A percentile compares a stretch with the other conserved stretches of the same genome.
Conservation (phyloP, 2,797 vertebrate genomes). For the Scleropages formosus region DNA sequence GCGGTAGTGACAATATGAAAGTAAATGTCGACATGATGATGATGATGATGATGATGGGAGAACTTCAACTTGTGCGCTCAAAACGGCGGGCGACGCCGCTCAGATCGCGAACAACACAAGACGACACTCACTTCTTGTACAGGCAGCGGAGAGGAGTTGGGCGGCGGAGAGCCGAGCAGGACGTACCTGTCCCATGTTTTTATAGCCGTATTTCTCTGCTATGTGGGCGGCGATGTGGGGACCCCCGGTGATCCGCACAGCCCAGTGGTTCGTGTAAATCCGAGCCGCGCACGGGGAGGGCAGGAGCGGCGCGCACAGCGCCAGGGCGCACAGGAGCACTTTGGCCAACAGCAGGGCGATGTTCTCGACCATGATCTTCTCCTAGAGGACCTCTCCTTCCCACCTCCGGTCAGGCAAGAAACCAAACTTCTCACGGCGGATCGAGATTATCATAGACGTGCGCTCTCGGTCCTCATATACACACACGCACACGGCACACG, state of each 20-base stretch:
- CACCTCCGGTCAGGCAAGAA: conserved; percentile 62
- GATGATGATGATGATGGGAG: too few species aligned
- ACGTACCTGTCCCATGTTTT: conserved; percentile 96
- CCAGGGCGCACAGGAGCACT: conserved; percentile 77
- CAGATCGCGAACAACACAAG: too few species aligned
- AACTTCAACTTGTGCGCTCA: too few species aligned
- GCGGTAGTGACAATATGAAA: too few species aligned
- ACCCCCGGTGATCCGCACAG: conserved; percentile 89
- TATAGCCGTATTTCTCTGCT: conserved; percentile 93
- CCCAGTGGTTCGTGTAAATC: conserved; percentile 99
- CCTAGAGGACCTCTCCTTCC: conserved; percentile 51
- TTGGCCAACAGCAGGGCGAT: conserved; percentile 64
- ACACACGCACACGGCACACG: conserved; percentile 44
- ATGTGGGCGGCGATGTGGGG: conserved; percentile 82
- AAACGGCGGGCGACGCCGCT: too few species aligned
- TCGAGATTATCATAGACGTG: conserved; percentile 69
- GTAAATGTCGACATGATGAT: too few species aligned
- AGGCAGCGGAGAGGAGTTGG: too few species aligned
- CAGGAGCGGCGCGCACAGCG: conserved; percentile 78
- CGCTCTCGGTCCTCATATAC: conserved; percentile 53
- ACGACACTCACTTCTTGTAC: too few species aligned
- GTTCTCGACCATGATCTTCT: conserved; percentile 83
- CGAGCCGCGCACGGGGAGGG: conserved; percentile 82
- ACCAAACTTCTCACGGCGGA: conserved; percentile 66
- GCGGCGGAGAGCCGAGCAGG: conserved; percentile 8